Evolutionary conservation across 2,888 invertebrate genomes (phyloP), one percentile per base, ranked within the genome.

Genomic region (Zonitis immaculata): DNA sequence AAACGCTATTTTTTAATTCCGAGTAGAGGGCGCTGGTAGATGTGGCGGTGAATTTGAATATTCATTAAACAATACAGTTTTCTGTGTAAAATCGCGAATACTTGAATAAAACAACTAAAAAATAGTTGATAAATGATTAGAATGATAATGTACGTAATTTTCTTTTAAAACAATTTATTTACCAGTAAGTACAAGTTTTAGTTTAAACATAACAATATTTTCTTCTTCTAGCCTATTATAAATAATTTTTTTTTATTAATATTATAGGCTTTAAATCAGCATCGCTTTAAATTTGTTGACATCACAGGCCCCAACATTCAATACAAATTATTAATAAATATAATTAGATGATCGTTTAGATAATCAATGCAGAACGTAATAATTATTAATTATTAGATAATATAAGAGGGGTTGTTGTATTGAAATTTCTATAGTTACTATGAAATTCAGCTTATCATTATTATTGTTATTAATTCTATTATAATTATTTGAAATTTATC

Each of bases 201-300:
- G 68, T 73, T 35, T 73, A 72, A 74, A 72, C 70, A 72, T 73
- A 75, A 74, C 73, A 74, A 73, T 72, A 70, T 73, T 71, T 66
- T 67, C 66, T 66, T 67, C 66, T 35, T 8, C 16, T 67, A 65
- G 67, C 69, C 67, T 65, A 66, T n/a, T n/a, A n/a, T 69, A 66
- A 66, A 70, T 68, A 67, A 61, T 49, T 61, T 58, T 59, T 55
- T 27, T 27, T 54, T 60, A 67, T 65, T 63, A 61, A 66, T 67
- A n/a, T n/a, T n/a, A 68, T 70, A 69, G 68, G 64, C 65, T 65
- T 66, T 60, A 65, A 65, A 59, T 58, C 65, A 66, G 62, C 63
- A 64, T 66, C 60, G 66, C 65, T 65, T 68, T 66, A 66, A 61
- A 63, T 65, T 62, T 67, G 66, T 70, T 66, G 68, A 72, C 68